A percentile compares a stretch with the other conserved stretches of the same genome.
phyloP scores from a whole-genome alignment of 2,113 vertebrate species.

The Nannospalax galili region DNA sequence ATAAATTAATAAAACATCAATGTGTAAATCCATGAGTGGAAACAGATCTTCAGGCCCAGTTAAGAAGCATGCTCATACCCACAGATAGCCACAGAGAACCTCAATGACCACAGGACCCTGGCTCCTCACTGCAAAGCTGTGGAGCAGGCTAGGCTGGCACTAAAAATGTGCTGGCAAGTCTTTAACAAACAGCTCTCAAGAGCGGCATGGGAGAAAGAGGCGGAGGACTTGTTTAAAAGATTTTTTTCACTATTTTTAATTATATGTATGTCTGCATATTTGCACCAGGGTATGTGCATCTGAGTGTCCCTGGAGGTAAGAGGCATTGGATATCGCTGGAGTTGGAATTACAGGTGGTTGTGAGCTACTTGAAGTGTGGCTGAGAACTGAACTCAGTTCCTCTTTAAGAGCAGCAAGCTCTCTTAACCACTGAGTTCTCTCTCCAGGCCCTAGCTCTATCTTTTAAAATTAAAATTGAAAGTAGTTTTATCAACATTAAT shows the following conservation, averaged over 20 bases:
- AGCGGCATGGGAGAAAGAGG: too few species aligned
- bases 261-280: neutral
- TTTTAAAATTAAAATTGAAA: slow-evolving; percentile 28
- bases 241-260: neutral
- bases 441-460: neutral
- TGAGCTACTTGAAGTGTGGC: neutral
- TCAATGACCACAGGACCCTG: too few species aligned
- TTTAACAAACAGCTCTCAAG: too few species aligned
- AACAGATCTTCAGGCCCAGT: too few species aligned
- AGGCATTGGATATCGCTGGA: neutral
- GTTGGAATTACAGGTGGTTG: neutral
- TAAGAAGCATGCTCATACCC: too few species aligned
- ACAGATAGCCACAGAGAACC: too few species aligned
- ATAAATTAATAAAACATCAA: too few species aligned
- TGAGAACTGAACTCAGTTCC: neutral
- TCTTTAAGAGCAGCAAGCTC: neutral
- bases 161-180: too few species aligned
- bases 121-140: too few species aligned
- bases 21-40: too few species aligned
- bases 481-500: slow-evolving; percentile 48
- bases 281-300: neutral
- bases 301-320: neutral
- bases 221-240: slow-evolving; percentile 5
- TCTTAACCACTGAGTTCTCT: neutral
- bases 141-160: too few species aligned